Conservation (phyloP, 2,797 vertebrate genomes). For the Semaprochilodus insignis region DNA sequence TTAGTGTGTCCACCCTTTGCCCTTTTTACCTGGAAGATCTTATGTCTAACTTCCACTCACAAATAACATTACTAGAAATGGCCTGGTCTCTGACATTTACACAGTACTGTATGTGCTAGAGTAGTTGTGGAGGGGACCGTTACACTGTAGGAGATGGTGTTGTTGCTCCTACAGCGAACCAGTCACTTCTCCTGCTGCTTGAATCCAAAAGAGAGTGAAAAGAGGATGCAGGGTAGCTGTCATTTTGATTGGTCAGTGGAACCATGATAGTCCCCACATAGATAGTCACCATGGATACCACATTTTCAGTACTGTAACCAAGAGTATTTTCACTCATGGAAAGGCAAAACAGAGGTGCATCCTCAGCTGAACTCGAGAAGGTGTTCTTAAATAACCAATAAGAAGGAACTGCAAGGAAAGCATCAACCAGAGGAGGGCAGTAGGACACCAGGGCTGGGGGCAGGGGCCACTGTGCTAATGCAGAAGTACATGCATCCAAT, state of each 20-base stretch:
- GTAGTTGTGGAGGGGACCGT: too few species aligned
- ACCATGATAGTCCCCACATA: background rate
- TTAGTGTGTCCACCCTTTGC: too few species aligned
- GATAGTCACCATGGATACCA: background rate
- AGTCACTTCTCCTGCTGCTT: background rate
- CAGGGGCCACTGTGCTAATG: background rate
- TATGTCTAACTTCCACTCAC: too few species aligned
- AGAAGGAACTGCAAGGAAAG: background rate
- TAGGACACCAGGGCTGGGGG: background rate
- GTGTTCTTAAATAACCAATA: background rate
- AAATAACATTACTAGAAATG: too few species aligned
- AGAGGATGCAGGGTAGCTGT: background rate
- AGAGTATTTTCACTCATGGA: background rate
- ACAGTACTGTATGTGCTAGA: too few species aligned
- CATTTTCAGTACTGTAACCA: background rate
- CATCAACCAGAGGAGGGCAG: constrained; percentile 22
- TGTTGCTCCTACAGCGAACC: too few species aligned
- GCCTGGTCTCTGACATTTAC: too few species aligned
- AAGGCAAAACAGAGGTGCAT: background rate
- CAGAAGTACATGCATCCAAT: background rate
- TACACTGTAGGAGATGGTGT: too few species aligned
- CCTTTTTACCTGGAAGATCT: too few species aligned
- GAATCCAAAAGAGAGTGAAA: background rate
- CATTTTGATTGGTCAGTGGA: background rate
- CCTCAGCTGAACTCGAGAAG: background rate